Base-by-base conservation (phyloP, 1,140 invertebrate genomes). In the Trialeurodes vaporariorum region DNA sequence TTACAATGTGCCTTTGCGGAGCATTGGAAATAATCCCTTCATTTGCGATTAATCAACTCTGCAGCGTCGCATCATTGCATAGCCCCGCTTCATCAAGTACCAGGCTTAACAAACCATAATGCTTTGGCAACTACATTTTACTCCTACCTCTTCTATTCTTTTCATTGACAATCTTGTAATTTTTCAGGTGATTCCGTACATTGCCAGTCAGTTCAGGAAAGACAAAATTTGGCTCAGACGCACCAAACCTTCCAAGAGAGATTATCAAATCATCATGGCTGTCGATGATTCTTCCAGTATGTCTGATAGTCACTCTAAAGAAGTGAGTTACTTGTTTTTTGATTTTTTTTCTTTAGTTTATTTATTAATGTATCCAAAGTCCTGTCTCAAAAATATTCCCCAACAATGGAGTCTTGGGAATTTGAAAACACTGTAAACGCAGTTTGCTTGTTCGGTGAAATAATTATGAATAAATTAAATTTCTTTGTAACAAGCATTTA, bases 161-260 rank as follows among this genome's bases (percentile, higher is more conserved):
- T 13, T 68, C 34, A 24, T 65, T 65, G 68, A 13, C 62, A 11
- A 17, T n/a, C 9, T 34, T 11, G 5, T 67, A 64, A 60, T 25
- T 34, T 71, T 72, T 21, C 76, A 84, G 70, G 89, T 96, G 1
- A 98, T 99, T 75, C 92, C 95, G 0, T 99, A 98, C 78, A 97
- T 99, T 73, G 98, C 98, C 9, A 98, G 95, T 73, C 91, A 98
- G 77, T 99, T 98, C 79, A 85, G 96, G 40, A 99, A 99, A 76
- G 96, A 99, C 76, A 97, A 98, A 77, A 99, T 99, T 74, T 99
- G 98, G 98, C 74, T 99, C 71, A 81, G 96, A 61, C 81, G 98
- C 62, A 98, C 93, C 0, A 96, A 97, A 79, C 94, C 94, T 0
- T 94, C 92, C 0, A 94, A 98, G 76, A 82, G 98, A 65, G 88